Evolutionary conservation across 2,797 vertebrate genomes (phyloP).

Genomic region (Tenualosa ilisha): DNA sequence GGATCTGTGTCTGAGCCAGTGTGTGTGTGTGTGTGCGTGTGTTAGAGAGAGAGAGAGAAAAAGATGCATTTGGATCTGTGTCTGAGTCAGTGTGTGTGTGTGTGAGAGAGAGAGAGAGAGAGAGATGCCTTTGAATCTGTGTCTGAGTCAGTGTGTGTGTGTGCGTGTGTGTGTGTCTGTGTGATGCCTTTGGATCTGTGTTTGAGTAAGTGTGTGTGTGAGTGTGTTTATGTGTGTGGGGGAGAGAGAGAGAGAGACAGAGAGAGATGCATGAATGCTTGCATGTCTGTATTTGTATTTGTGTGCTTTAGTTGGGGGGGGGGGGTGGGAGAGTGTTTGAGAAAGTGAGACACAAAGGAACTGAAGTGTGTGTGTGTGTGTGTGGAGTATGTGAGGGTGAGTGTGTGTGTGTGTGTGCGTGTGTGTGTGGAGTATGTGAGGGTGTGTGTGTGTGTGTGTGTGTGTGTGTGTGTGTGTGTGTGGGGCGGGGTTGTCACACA

Average conservation of each 20-base stretch:
- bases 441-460: too few species aligned
- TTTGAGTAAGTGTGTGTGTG: background rate
- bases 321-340: background rate
- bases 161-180: too few species aligned
- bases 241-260: too few species aligned
- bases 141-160: background rate
- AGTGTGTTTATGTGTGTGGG: too few species aligned
- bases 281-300: background rate
- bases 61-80: background rate
- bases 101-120: background rate
- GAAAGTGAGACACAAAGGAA: constrained; percentile 6
- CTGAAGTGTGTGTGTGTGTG: background rate
- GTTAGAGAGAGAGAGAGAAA: background rate
- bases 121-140: background rate
- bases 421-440: too few species aligned
- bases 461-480: background rate
- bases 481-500: background rate
- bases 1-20: background rate
- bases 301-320: background rate
- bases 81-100: background rate
- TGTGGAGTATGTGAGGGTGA: background rate
- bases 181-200: background rate
- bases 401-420: background rate
- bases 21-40: constrained; percentile 14
- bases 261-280: too few species aligned